phyloP scores from a whole-genome alignment of 2,888 invertebrate genomes.

The Agonopterix arenella region DNA sequence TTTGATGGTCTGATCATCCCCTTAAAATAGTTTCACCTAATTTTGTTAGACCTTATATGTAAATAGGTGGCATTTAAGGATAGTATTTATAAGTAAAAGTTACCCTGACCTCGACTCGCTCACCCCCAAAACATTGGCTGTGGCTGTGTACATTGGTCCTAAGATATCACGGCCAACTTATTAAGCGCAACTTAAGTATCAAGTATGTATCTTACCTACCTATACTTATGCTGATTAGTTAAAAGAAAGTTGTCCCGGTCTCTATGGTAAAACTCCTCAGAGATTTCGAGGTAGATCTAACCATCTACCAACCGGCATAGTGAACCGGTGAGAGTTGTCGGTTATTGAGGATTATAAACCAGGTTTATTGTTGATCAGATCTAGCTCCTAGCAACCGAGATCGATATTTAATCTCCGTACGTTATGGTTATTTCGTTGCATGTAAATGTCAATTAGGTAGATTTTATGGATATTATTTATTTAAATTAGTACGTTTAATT shows the following conservation, averaged over 20 bases:
- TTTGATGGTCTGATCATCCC: too few species aligned
- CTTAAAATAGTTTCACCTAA: too few species aligned
- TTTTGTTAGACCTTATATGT: too few species aligned
- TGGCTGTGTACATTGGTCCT: too few species aligned
- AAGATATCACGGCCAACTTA: too few species aligned
- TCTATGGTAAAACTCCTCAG: slow-evolving; percentile 26
- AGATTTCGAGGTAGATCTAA: slow-evolving; percentile 16
- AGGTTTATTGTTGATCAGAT: slow-evolving; percentile 42
- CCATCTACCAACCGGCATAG: slow-evolving; percentile 10
- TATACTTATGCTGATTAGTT: not conserved
- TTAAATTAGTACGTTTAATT: too few species aligned
- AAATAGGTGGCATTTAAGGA: too few species aligned
- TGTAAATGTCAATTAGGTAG: not conserved
- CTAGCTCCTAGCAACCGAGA: slow-evolving; percentile 46
- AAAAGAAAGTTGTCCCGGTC: slow-evolving; percentile 27
- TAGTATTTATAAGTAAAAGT: too few species aligned
- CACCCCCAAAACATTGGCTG: too few species aligned
- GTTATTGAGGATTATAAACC: slow-evolving; percentile 51
- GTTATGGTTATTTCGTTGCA: slow-evolving; percentile 11
- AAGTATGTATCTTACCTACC: not conserved
- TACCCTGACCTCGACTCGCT: too few species aligned
- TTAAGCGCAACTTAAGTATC: too few species aligned
- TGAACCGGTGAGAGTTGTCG: slow-evolving; percentile 29
- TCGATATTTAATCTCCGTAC: slow-evolving; percentile 34
- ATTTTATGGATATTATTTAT: too few species aligned